Base-by-base conservation (phyloP, 2,888 invertebrate genomes). In the Gibbula magus region DNA sequence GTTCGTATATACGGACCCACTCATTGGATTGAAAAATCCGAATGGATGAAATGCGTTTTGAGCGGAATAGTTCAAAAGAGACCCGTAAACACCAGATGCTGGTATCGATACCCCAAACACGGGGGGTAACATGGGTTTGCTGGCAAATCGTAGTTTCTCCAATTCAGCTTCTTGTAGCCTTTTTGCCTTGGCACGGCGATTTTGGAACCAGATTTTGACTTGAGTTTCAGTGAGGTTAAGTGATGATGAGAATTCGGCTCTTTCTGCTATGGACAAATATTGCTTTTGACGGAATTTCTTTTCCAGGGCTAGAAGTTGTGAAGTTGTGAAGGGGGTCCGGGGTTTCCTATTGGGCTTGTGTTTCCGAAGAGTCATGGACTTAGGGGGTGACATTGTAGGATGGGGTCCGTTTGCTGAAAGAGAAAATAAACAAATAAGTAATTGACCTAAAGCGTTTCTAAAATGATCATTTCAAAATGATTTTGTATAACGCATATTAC, bases 341-440 rank as follows among this genome's bases (percentile, higher is more conserved):
- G 98, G 98, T 92, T 98, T 98, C 85, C 98, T 94, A 94, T 98
- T 98, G 25, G 97, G 97, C 92, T 98, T 98, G 95, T 98, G 98
- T 92, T 97, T 97, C 85, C 97, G 94, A 52, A 98, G 94, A 83
- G 93, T 92, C 84, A 93, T 93, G 0, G 76, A 35, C 84, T 93
- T 93, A 25, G 82, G 79, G 10, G 87, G 85, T 35, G 75, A 80
- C 45, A 86, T 80, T 18, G 83, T 67, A 0, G 84, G 80, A 39
- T 86, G 84, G 45, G 84, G 82, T 18, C 76, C 39, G 25, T 51
- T 35, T 39, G 51, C 79, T 80, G 78, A 20, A 61, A 74, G 7
- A 18, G 25, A 52, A 7, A 73, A 74, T 75, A 18, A 56, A 10
- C 81, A 74, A 20, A 10, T 45, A 45, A 13, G 5, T 10, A 45